Percentiles rank a stretch among this genome's conserved stretches.
Evolutionary conservation across 2,797 vertebrate species (phyloP).

Genomic region (Gastrophryne carolinensis): DNA sequence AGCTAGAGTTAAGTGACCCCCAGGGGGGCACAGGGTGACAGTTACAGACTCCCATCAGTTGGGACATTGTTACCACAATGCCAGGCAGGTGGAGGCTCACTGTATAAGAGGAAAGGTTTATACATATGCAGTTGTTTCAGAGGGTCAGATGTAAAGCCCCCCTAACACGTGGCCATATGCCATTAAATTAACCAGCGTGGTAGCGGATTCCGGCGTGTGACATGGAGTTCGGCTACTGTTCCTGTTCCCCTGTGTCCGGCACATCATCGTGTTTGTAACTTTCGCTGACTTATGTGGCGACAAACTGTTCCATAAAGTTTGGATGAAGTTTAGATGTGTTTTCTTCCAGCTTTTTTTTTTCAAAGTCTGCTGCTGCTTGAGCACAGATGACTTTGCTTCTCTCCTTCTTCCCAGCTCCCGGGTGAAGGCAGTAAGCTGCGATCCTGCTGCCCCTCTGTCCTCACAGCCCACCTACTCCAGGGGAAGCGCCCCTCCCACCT

Average conservation of each 20-base stretch:
- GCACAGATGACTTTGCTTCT: slow-evolving; percentile 29
- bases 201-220: not conserved
- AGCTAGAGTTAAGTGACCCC: no score
- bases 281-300: not conserved
- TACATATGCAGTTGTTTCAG: no score
- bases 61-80: no score
- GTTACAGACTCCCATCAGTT: no score
- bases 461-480: slow-evolving; percentile 76
- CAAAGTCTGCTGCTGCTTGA: not conserved
- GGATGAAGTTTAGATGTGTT: slow-evolving; percentile 20
- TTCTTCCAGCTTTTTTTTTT: slow-evolving; percentile 24
- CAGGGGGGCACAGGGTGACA: no score
- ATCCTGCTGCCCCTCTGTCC: slow-evolving; percentile 60
- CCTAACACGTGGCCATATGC: no score
- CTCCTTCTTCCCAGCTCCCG: slow-evolving; percentile 54
- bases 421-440: slow-evolving; percentile 61
- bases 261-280: not conserved
- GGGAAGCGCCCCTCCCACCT: slow-evolving; percentile 87
- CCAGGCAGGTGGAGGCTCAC: no score
- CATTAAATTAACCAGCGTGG: no score
- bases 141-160: no score
- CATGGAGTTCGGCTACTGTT: not conserved
- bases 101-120: no score
- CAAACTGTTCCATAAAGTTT: not conserved
- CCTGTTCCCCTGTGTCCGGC: not conserved